Evolutionary conservation across 2,113 vertebrate genomes (phyloP), one percentile per base, ranked within the genome.

Genomic region (Micronisus gabar): DNA sequence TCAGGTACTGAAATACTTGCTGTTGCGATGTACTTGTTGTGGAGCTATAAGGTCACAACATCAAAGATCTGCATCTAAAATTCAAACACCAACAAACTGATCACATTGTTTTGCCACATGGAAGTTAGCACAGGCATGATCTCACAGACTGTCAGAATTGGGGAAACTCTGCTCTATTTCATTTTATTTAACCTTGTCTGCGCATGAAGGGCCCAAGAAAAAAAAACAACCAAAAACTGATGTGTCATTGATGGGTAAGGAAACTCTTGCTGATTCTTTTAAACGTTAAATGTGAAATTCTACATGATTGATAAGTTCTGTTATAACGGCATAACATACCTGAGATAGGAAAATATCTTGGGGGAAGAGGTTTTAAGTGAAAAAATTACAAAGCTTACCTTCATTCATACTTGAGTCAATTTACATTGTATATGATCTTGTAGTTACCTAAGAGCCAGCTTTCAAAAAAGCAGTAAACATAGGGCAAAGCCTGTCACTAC

Each of bases 131-230:
- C 56, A 26, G 88, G 43, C 38, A 4, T 8, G 12, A 68, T 8
- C 62, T 65, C 76, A 3, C 29, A 10, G 10, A 1, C 26, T 36
- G 1, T 0, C 29, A 32, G 40, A 40, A 17, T 0, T 11, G 38
- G 72, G 85, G 66, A 15, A 47, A 63, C 50, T 26, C 88, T 4
- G 15, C 80, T 38, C 10, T 8, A 1, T 26, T 91, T 12, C 0
- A 0, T 11, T 70, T 68, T 3, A 15, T 45, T 55, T 10, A 3
- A 36, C 47, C 47, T 36, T 67, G 8, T 36, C 48, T 48, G 27
- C 16, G 67, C 45, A 0, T 2, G 30, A 36, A 36, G 52, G 61
- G 73, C 79, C 53, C 70, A 7, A 8, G 27, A 19, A 36, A 71
- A 18, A 15, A 18, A 16, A 6, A n/a, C n/a, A 3, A 15, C 40